Evolutionary conservation across 2,113 vertebrate genomes (phyloP).

Genomic region (Amblyopsis rosae): DNA sequence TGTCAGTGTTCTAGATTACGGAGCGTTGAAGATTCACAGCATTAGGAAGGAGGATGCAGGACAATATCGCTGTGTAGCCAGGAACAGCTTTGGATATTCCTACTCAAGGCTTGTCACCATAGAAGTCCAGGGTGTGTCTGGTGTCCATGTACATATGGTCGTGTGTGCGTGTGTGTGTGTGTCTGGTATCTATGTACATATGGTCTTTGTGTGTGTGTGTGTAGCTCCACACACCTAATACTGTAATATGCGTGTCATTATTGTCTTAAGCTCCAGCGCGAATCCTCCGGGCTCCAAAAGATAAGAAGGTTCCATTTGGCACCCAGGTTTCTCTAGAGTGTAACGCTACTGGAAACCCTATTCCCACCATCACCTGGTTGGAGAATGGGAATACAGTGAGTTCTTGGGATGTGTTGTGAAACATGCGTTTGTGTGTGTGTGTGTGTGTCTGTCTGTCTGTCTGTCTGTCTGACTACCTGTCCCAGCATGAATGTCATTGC

Average conservation of each 20-base stretch:
- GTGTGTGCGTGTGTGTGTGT: slow-evolving; percentile 1
- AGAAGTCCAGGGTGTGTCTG: slow-evolving; percentile 85
- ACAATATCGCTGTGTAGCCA: slow-evolving; percentile 92
- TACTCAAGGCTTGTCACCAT: slow-evolving; percentile 89
- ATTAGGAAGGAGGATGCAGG: slow-evolving; percentile 93
- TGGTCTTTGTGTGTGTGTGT: background rate
- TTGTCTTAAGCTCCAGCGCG: slow-evolving; percentile 86
- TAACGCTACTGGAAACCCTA: slow-evolving; percentile 87
- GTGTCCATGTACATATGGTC: background rate
- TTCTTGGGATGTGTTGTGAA: slow-evolving; percentile 22
- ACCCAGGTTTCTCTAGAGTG: slow-evolving; percentile 88
- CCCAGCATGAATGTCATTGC: background rate
- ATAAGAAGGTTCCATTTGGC: slow-evolving; percentile 88
- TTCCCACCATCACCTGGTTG: slow-evolving; percentile 91
- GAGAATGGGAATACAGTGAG: slow-evolving; percentile 96
- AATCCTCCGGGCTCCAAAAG: slow-evolving; percentile 90
- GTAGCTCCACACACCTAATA: background rate
- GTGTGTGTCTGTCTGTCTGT: slow-evolving; percentile 3
- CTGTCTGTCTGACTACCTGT: background rate
- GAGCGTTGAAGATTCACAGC: slow-evolving; percentile 91
- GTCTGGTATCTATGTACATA: background rate
- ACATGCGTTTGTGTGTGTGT: background rate
- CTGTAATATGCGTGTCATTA: slow-evolving; percentile 11
- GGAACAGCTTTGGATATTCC: slow-evolving; percentile 92
- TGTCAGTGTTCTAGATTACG: slow-evolving; percentile 89